Evolutionary conservation across 2,113 vertebrate genomes (phyloP).

Genomic region (Holacanthus passer): DNA sequence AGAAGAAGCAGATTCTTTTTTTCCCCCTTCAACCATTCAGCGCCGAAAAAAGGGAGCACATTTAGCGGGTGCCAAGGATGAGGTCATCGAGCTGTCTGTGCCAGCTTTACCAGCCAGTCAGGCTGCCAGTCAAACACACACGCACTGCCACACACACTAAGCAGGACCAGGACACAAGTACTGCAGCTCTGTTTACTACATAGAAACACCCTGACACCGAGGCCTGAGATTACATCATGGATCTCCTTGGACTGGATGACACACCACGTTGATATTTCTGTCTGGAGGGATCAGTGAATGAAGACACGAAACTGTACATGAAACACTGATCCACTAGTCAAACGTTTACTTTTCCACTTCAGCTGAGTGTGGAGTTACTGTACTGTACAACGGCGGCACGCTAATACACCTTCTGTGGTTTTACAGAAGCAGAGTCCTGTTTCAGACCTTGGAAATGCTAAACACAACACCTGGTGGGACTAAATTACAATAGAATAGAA

Average conservation of each 20-base stretch:
- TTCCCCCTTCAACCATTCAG: conserved; percentile 60
- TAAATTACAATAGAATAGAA: conserved; percentile 3
- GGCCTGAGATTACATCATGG: conserved; percentile 77
- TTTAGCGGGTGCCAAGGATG: conserved; percentile 90
- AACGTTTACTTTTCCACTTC: conserved; percentile 65
- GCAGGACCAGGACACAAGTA: conserved; percentile 67
- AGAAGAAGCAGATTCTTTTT: conserved; percentile 65
- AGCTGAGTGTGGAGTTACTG: conserved; percentile 55
- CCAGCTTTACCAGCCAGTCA: conserved; percentile 82
- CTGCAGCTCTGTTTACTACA: conserved; percentile 81
- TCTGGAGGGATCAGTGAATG: conserved; percentile 74
- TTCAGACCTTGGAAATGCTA: conserved; percentile 29
- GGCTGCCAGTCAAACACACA: conserved; percentile 78
- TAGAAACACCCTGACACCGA: conserved; percentile 80
- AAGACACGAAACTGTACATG: conserved; percentile 67
- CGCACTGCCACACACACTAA: conserved; percentile 15
- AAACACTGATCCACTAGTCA: conserved; percentile 67
- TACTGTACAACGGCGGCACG: conserved; percentile 53
- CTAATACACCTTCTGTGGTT: conserved; percentile 43
- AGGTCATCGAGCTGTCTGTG: conserved; percentile 88
- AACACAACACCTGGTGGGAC: conserved; percentile 7
- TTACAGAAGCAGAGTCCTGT: conserved; percentile 32
- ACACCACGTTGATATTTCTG: conserved; percentile 80
- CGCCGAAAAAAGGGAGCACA: conserved; percentile 72
- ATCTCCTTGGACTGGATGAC: conserved; percentile 75